Base-by-base conservation (phyloP, 1,140 invertebrate species). In the Hypothenemus hampei region DNA sequence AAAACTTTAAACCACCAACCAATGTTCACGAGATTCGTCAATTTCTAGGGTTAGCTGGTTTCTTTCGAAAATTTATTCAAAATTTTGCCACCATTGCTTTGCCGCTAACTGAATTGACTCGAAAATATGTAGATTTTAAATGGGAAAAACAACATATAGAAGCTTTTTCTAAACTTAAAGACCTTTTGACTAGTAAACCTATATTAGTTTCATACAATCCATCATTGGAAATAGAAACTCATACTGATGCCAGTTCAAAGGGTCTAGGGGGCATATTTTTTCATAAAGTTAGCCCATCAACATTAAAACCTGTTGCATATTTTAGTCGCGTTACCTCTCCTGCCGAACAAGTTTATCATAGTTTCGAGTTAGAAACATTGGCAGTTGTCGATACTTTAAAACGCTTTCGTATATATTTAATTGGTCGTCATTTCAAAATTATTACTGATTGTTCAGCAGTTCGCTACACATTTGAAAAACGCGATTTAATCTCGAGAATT, bases 361-460 rank as follows among this genome's bases (percentile, higher is more conserved):
- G 7, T 5, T n/a, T 8, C 7, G 16, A 36, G 16, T 15, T 11
- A 7, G 33, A 36, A 15, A 36, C 16, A 15, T 36, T 36, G 16
- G 5, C 5, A 5, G 24, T 29, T 29, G 33, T 36, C 4, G 7
- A 15, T 8, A 15, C 33, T 15, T n/a, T 36, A 36, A 15, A 36
- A 6, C 10, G 7, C 5, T 36, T 36, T n/a, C 10, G 33, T 36
- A 11, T 8, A 36, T 11, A n/a, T 15, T 15, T 36, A 36, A 5
- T n/a, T 6, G 16, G 16, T 15, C 10, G 10, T 1, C 10, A 15
- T 6, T 11, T 36, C 13, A 36, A 8, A n/a, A 15, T 36, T 7
- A n/a, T 5, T 15, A 15, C 33, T 15, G 33, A 8, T 15, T 65
- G 65, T 53, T 57, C 64, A 23, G 43, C 69, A 6, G 65, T 29